phyloP scores from a whole-genome alignment of 2,797 vertebrate genomes.

The Morus bassanus region DNA sequence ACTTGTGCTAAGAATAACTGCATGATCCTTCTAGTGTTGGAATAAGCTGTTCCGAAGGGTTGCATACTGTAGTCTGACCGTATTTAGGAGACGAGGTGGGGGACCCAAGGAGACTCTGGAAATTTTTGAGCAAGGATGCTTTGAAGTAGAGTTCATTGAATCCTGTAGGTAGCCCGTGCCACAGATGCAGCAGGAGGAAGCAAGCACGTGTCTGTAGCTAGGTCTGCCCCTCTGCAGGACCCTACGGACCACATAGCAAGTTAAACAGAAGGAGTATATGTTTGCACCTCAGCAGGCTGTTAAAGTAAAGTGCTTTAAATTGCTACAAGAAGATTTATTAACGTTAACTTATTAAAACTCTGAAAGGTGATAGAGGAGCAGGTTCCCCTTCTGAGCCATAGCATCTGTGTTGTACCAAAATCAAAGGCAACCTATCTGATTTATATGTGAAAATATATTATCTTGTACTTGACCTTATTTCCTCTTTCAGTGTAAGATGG shows the following conservation, averaged over 20 bases:
- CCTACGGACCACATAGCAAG: neutral
- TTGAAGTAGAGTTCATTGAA: neutral
- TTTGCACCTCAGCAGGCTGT: neutral
- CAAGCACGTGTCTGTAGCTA: neutral
- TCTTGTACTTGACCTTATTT: constrained; percentile 13
- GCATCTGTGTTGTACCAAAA: neutral
- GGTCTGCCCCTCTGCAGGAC: neutral
- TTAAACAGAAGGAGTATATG: neutral
- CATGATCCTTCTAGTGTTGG: neutral
- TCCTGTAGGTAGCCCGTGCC: neutral
- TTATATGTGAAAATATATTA: neutral
- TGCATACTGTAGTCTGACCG: neutral
- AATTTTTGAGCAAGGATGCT: neutral
- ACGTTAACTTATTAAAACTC: neutral
- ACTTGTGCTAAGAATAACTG: neutral
- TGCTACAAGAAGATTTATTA: neutral
- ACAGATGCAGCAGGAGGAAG: neutral
- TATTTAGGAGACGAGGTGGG: neutral
- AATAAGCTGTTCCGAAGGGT: neutral
- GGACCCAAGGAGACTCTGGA: neutral
- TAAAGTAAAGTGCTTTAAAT: neutral
- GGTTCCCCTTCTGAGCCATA: neutral
- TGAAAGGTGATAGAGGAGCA: neutral
- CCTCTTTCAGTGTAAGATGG: neutral
- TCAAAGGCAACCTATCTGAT: neutral